A percentile compares a stretch with the other conserved stretches of the same genome.
Conservation (phyloP, 37 sponge, comb jelly and placozoan species). For the Dysidea cf. avara region DNA sequence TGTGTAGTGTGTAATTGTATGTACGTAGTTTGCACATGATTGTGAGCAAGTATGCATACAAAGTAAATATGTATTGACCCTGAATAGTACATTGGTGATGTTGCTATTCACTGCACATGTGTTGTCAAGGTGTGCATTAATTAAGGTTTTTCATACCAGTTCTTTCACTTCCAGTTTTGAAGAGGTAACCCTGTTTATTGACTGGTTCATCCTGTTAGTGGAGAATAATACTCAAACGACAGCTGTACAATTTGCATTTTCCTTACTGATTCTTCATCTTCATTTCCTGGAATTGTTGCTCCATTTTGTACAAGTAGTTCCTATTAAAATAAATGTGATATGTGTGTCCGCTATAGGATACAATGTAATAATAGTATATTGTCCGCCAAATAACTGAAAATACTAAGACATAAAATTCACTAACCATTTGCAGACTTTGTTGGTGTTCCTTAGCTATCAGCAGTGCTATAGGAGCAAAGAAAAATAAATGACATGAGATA, state of each 20-base stretch:
- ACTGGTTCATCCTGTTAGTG: not conserved
- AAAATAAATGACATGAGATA: not conserved
- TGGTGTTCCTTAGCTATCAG: slow-evolving; percentile 34
- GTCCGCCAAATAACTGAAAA: no score
- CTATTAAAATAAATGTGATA: slow-evolving; percentile 12
- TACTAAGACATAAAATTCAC: not conserved
- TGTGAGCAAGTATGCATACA: no score
- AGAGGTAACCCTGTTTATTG: slow-evolving; percentile 57
- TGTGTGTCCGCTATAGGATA: not conserved
- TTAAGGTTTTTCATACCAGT: no score
- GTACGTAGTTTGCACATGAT: no score
- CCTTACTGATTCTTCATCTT: not conserved
- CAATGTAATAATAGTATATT: no score
- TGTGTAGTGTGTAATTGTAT: no score
- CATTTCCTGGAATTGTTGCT: slow-evolving; percentile 26
- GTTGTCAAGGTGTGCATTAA: no score
- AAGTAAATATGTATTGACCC: no score
- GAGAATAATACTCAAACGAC: slow-evolving; percentile 1
- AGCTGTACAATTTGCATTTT: not conserved
- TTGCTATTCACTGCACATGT: no score
- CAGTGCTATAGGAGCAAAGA: slow-evolving; percentile 1
- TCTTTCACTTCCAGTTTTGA: slow-evolving; percentile 74
- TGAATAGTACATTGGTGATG: no score
- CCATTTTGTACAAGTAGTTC: slow-evolving; percentile 83
- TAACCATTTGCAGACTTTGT: slow-evolving; percentile 49